phyloP scores from a whole-genome alignment of 2,888 invertebrate species.

The Cheiracanthium punctorium region DNA sequence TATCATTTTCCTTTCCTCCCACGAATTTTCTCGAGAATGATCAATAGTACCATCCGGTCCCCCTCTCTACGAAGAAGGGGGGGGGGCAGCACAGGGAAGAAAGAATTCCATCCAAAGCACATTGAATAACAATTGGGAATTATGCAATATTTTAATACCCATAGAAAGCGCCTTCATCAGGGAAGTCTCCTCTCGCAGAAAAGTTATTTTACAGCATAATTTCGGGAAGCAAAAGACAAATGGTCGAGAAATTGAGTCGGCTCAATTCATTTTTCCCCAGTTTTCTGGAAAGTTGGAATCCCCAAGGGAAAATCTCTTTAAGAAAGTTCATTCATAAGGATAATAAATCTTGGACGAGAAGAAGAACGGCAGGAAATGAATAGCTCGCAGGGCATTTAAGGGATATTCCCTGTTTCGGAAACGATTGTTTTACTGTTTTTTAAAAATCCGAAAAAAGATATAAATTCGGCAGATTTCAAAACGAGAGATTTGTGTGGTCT shows the following conservation, averaged over 20 bases:
- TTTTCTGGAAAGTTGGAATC: not conserved
- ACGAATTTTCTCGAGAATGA: not conserved
- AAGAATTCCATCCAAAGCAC: not conserved
- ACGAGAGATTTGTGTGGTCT: too few species aligned
- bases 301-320: not conserved
- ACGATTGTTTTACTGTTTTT: not conserved
- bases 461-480: too few species aligned
- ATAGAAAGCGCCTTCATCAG: not conserved
- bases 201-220: conserved; percentile 6
- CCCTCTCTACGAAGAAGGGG: too few species aligned
- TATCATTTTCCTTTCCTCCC: not conserved
- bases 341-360: not conserved
- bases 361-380: not conserved
- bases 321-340: not conserved
- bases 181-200: not conserved
- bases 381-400: not conserved
- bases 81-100: not conserved
- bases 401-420: not conserved
- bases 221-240: not conserved
- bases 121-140: not conserved
- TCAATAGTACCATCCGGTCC: not conserved
- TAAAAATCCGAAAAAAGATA: too few species aligned
- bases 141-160: not conserved
- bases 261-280: not conserved
- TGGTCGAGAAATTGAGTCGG: not conserved